Evolutionary conservation across 2,888 invertebrate species (phyloP).

Genomic region (Micropterix aruncella): DNA sequence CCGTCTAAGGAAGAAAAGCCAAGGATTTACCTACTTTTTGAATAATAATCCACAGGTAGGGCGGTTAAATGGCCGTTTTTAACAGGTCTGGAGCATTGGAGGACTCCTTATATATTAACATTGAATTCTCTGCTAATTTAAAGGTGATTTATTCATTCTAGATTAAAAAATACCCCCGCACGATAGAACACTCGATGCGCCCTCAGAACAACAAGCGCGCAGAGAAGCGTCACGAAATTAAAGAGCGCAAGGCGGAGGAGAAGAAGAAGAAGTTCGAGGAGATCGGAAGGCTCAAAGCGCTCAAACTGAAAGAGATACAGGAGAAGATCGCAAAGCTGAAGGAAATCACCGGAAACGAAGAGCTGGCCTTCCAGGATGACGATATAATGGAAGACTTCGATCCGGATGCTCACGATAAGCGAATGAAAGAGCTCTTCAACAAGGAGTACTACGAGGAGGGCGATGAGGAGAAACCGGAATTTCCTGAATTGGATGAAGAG

Average conservation of each 20-base stretch:
- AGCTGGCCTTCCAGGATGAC: slow-evolving; percentile 53
- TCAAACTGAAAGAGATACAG: slow-evolving; percentile 81
- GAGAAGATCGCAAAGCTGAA: slow-evolving; percentile 77
- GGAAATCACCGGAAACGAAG: slow-evolving; percentile 75
- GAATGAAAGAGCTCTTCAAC: slow-evolving; percentile 78
- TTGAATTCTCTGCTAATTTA: too few relatives aligned
- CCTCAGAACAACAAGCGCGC: slow-evolving; percentile 67
- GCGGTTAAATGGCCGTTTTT: too few relatives aligned
- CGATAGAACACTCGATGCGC: slow-evolving; percentile 69
- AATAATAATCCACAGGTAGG: too few relatives aligned
- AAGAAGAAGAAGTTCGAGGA: slow-evolving; percentile 75
- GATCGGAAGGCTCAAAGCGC: slow-evolving; percentile 69
- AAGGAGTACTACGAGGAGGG: slow-evolving; percentile 72
- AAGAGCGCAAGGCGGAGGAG: slow-evolving; percentile 61
- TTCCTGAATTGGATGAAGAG: slow-evolving; percentile 68
- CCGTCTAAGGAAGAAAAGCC: too few relatives aligned
- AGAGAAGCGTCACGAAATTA: slow-evolving; percentile 60
- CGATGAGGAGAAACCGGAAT: slow-evolving; percentile 66
- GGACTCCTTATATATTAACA: too few relatives aligned
- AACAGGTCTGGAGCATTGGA: too few relatives aligned
- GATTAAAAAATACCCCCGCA: slow-evolving; percentile 86
- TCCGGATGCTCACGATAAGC: slow-evolving; percentile 71
- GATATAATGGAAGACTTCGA: slow-evolving; percentile 88
- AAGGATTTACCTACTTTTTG: too few relatives aligned
- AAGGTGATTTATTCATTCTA: slow-evolving; percentile 20